Conservation (phyloP, 2,888 invertebrate species). For the Lepidocyrtoides sp. region DNA sequence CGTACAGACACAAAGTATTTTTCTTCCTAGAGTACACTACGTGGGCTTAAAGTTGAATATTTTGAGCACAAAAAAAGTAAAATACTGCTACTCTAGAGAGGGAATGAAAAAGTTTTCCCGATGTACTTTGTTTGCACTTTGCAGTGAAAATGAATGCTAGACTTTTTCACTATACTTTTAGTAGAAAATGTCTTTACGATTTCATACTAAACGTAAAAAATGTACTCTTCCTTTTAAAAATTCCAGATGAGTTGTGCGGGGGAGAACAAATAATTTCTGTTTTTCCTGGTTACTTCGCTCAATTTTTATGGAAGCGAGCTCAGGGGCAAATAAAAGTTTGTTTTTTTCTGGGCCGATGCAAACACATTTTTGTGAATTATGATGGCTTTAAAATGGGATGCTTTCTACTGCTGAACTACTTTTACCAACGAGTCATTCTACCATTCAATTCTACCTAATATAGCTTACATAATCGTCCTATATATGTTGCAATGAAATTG, state of each 20-base stretch:
- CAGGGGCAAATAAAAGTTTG: constrained; percentile 35
- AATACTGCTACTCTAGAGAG: constrained; percentile 22
- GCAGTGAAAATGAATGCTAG: not conserved
- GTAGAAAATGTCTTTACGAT: not conserved
- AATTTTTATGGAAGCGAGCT: constrained; percentile 52
- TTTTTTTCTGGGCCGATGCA: not conserved
- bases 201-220: not conserved
- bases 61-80: constrained; percentile 13
- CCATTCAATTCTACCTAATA: not conserved
- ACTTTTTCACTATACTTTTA: not conserved
- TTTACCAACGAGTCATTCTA: constrained; percentile 31
- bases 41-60: constrained; percentile 42
- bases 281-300: not conserved
- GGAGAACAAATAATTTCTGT: constrained; percentile 7
- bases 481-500: too few relatives aligned
- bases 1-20: constrained; percentile 18
- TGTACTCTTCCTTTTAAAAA: not conserved
- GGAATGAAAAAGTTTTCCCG: constrained; percentile 20
- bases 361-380: not conserved
- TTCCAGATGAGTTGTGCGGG: not conserved
- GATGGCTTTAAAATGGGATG: not conserved
- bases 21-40: not conserved
- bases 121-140: not conserved
- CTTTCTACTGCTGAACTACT: not conserved
- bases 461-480: too few relatives aligned